A percentile compares a stretch with the other conserved stretches of the same genome.
These are phyloP conservation scores for Rhinoptilus africanus DNA, from an alignment of 2,113 vertebrate species.

Conservation along the genomic window DNA sequence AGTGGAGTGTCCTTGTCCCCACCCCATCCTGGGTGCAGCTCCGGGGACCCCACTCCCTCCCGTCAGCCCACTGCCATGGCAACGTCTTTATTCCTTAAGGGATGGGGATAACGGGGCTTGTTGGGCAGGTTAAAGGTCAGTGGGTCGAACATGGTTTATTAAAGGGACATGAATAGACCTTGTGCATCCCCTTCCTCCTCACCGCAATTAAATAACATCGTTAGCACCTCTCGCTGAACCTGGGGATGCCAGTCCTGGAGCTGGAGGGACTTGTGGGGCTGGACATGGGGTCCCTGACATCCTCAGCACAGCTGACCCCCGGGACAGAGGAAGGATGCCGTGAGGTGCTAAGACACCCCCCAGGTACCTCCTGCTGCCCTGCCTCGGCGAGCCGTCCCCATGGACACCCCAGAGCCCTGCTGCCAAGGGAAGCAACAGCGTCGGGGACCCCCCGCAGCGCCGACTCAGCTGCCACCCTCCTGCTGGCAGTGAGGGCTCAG, in stretches of 20 bases:
- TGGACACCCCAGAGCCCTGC: fast-evolving
- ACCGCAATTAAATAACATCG: not conserved
- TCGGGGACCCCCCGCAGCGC: not conserved
- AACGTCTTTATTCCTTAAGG: not conserved
- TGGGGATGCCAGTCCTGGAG: not conserved
- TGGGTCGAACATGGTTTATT: not conserved
- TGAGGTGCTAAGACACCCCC: not conserved
- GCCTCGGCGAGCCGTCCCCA: fast-evolving
- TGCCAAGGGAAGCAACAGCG: not conserved
- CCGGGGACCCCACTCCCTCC: not conserved
- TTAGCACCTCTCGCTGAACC: not conserved
- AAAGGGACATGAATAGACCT: not conserved
- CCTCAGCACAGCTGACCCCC: not conserved
- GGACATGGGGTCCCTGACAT: not conserved
- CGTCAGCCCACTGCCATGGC: not conserved
- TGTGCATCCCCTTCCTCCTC: not conserved
- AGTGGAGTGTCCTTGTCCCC: too few relatives aligned
- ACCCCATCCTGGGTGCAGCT: not conserved
- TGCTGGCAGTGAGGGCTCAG: not conserved
- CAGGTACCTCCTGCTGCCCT: not conserved
- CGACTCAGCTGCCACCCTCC: not conserved
- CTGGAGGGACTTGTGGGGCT: too few relatives aligned
- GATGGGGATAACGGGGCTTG: slow-evolving; percentile 10
- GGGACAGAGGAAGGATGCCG: not conserved
- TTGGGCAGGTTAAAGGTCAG: slow-evolving; percentile 47